Evolutionary conservation across 1,140 invertebrate genomes (phyloP).

Genomic region (Harpegnathos saltator): DNA sequence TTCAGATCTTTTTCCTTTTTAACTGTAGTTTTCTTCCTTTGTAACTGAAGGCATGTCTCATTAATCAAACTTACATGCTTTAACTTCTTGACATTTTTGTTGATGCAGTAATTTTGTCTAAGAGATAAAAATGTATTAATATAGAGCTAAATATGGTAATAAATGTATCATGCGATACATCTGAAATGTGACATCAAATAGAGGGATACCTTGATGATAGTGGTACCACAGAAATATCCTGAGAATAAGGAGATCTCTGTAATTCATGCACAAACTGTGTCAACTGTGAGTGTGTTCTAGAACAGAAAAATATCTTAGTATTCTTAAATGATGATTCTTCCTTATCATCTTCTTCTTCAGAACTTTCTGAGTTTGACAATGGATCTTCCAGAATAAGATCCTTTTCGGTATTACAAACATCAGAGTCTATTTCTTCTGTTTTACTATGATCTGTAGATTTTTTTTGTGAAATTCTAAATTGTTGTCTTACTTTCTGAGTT

Average conservation of each 20-base stretch:
- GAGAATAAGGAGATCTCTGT: slow-evolving; percentile 92
- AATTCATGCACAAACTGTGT: slow-evolving; percentile 97
- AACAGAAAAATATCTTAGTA: slow-evolving; percentile 96
- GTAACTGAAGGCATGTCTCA: slow-evolving; percentile 96
- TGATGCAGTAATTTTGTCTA: slow-evolving; percentile 96
- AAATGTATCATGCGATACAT: too few relatives aligned
- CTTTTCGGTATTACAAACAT: slow-evolving; percentile 85
- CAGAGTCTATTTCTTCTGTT: slow-evolving; percentile 50
- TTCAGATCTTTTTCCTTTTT: slow-evolving; percentile 89
- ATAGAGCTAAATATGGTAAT: too few relatives aligned
- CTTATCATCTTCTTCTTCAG: slow-evolving; percentile 85
- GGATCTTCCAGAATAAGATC: slow-evolving; percentile 74
- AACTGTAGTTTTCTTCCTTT: slow-evolving; percentile 89
- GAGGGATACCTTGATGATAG: slow-evolving; percentile 90
- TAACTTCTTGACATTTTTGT: slow-evolving; percentile 92
- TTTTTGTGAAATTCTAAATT: slow-evolving; percentile 47
- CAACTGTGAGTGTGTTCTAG: slow-evolving; percentile 98
- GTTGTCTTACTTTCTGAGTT: slow-evolving; percentile 73
- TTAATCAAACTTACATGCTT: slow-evolving; percentile 95
- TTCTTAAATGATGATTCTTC: slow-evolving; percentile 79
- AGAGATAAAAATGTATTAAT: slow-evolving; percentile 43
- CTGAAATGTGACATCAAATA: too few relatives aligned
- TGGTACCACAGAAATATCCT: slow-evolving; percentile 91
- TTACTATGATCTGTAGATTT: slow-evolving; percentile 67
- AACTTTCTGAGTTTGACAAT: slow-evolving; percentile 83